Conservation (phyloP, 2,797 vertebrate species). For the Aldrovandia affinis region DNA sequence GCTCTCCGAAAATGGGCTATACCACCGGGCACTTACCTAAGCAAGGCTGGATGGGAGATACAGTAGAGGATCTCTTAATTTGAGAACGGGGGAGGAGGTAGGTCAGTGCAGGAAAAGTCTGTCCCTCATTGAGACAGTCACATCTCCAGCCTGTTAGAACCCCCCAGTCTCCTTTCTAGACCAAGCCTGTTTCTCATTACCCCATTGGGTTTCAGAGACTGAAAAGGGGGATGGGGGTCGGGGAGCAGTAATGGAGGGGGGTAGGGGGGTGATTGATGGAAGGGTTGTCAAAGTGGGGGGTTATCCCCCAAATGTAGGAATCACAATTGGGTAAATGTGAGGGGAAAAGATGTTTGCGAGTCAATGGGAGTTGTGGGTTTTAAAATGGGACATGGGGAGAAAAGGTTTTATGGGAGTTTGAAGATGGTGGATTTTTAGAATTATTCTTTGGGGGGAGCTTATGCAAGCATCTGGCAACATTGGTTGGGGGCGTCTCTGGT, state of each 20-base stretch:
- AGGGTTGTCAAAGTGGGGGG: neutral
- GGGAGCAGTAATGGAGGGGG: conserved; percentile 34
- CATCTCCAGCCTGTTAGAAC: conserved; percentile 14
- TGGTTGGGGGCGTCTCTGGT: conserved; percentile 30
- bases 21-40: neutral
- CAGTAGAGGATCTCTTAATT: conserved; percentile 24
- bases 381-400: neutral
- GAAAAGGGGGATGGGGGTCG: neutral
- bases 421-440: neutral
- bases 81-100: neutral
- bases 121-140: neutral
- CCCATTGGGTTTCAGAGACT: conserved; percentile 14
- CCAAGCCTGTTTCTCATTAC: conserved; percentile 37
- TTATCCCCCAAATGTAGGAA: neutral
- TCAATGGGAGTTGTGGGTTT: neutral
- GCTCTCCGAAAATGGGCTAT: neutral
- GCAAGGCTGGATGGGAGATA: neutral
- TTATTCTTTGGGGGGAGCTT: neutral
- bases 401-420: neutral
- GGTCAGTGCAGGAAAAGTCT: neutral
- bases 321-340: neutral
- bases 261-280: neutral
- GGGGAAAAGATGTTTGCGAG: neutral
- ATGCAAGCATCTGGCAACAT: neutral
- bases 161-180: conserved; percentile 19